These are phyloP conservation scores for Lasioglossum albipes DNA, from an alignment of 1,140 invertebrate species.

Conservation along the genomic window DNA sequence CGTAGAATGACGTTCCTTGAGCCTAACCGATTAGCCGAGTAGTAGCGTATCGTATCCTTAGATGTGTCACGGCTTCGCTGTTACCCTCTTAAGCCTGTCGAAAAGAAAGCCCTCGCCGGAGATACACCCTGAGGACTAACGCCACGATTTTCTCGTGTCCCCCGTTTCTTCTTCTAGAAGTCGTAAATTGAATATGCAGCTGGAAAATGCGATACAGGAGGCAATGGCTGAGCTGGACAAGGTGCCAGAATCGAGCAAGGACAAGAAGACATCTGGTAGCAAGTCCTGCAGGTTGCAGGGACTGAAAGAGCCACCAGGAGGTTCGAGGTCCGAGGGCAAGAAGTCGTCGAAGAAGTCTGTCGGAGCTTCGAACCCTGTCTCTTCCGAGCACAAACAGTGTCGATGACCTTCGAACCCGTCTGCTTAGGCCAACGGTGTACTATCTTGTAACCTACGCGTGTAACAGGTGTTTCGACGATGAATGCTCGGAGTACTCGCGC, in stretches of 20 bases:
- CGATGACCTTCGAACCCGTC: conserved; percentile 58
- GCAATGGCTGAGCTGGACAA: conserved; percentile 89
- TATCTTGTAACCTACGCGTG: no score
- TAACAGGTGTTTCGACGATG: background rate
- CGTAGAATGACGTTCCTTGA: background rate
- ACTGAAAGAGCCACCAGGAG: conserved; percentile 15
- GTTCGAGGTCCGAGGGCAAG: conserved; percentile 61
- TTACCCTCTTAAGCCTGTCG: conserved; percentile 26
- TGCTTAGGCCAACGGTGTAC: background rate
- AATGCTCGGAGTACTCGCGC: background rate
- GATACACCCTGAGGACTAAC: conserved; percentile 41
- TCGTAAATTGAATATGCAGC: conserved; percentile 92
- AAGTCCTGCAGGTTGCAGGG: conserved; percentile 42
- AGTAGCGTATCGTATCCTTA: conserved; percentile 23
- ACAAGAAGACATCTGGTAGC: conserved; percentile 40
- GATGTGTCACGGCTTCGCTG: conserved; percentile 25
- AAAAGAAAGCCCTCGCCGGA: background rate
- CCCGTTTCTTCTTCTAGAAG: conserved; percentile 82
- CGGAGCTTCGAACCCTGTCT: conserved; percentile 48
- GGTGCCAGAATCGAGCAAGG: conserved; percentile 59
- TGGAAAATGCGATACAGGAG: conserved; percentile 94
- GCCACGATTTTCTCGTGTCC: conserved; percentile 56
- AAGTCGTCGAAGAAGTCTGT: conserved; percentile 68
- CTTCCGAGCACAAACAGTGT: conserved; percentile 62
- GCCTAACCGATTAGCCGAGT: background rate